Conservation (phyloP, 2,113 vertebrate genomes). For the Thomomys bottae region DNA sequence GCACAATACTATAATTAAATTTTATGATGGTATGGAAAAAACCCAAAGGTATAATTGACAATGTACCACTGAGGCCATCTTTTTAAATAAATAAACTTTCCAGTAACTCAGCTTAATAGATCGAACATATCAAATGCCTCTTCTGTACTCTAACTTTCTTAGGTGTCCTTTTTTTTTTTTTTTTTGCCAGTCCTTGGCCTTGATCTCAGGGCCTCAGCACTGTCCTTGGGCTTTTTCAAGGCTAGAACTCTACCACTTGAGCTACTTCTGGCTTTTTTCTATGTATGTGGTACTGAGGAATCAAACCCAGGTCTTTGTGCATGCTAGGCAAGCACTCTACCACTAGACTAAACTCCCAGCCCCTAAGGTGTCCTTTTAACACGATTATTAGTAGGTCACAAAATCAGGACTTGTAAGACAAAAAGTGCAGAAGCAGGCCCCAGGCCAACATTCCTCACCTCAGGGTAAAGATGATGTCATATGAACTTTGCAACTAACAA, state of each 20-base stretch:
- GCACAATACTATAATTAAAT: conserved; percentile 28
- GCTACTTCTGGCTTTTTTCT: no score
- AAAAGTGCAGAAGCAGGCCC: not conserved
- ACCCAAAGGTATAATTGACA: conserved; percentile 10
- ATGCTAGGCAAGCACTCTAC: no score
- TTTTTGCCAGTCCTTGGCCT: no score
- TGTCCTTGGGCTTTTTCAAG: no score
- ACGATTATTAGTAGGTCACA: not conserved
- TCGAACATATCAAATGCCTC: not conserved
- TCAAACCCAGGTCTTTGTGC: no score
- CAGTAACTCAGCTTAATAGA: conserved; percentile 27
- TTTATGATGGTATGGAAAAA: conserved; percentile 15
- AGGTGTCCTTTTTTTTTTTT: no score
- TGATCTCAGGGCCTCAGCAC: no score
- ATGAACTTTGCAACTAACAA: not conserved
- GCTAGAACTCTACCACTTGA: no score
- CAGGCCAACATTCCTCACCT: not conserved
- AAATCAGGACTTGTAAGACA: not conserved
- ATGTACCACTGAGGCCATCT: conserved; percentile 38
- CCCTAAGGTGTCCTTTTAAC: not conserved
- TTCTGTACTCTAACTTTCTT: not conserved
- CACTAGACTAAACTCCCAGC: no score
- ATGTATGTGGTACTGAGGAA: no score
- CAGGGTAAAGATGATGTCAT: not conserved
- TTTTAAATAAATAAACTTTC: conserved; percentile 53